Conservation (phyloP, 2,797 vertebrate species). For the Tenualosa thibaudeaui region DNA sequence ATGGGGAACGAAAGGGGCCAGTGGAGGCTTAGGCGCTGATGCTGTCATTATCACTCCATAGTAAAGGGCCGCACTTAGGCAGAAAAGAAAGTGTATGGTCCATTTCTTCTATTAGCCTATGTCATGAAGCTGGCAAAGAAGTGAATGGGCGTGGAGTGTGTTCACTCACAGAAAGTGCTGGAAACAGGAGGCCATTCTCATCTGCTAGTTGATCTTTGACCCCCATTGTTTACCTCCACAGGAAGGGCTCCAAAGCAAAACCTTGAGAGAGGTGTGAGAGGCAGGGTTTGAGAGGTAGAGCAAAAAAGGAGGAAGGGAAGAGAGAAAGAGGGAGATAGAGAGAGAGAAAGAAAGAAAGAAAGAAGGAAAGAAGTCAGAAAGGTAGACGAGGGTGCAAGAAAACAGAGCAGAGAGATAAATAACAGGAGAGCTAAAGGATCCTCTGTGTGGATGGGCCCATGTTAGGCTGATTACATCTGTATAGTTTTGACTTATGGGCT, state of each 20-base stretch:
- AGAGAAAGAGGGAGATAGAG: conserved; percentile 21
- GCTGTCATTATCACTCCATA: neutral
- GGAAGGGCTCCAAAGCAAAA: neutral
- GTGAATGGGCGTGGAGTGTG: neutral
- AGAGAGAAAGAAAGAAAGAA: neutral
- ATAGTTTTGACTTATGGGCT: neutral
- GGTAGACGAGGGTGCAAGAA: neutral
- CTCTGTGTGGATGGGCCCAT: neutral
- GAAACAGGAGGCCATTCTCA: neutral
- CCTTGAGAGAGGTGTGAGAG: neutral
- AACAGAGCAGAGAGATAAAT: neutral
- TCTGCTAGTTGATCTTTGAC: conserved; percentile 6
- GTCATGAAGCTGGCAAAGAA: neutral
- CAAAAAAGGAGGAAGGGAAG: neutral
- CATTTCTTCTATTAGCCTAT: neutral
- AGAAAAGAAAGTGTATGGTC: neutral
- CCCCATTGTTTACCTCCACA: neutral
- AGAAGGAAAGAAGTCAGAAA: neutral
- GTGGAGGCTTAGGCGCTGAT: neutral
- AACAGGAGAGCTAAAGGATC: conserved; percentile 1
- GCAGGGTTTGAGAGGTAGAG: neutral
- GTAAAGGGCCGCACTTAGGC: neutral
- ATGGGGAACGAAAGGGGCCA: neutral
- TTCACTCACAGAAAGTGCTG: neutral
- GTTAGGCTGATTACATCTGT: neutral